Conservation (phyloP, 2,888 invertebrate species). For the Nebria brevicollis region DNA sequence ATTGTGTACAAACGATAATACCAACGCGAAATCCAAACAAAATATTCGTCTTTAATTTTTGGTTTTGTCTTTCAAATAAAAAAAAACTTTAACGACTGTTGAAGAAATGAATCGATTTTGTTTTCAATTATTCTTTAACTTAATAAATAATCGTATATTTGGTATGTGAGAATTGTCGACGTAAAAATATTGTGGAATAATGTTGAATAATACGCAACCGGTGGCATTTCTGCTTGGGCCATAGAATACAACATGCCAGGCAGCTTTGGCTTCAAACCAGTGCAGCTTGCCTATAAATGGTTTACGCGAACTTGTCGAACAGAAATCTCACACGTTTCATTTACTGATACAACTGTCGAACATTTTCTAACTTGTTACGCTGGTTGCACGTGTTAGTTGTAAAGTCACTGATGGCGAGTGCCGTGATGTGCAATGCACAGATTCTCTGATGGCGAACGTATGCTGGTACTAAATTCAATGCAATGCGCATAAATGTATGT, state of each 20-base stretch:
- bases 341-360: slow-evolving; percentile 8
- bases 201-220: slow-evolving; percentile 10
- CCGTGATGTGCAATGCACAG: background rate
- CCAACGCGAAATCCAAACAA: too few species aligned
- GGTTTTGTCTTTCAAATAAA: too few species aligned
- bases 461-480: background rate
- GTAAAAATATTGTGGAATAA: background rate
- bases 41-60: too few species aligned
- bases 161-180: background rate
- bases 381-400: background rate
- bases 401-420: background rate
- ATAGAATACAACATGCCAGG: background rate
- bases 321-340: slow-evolving; percentile 12
- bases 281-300: slow-evolving; percentile 6
- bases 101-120: too few species aligned
- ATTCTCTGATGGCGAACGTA: too few species aligned
- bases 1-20: too few species aligned
- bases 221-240: background rate
- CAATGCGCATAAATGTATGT: background rate
- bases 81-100: too few species aligned
- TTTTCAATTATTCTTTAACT: too few species aligned
- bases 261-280: background rate
- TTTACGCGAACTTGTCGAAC: background rate
- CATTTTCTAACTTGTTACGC: background rate
- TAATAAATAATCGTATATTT: too few species aligned